Conservation (phyloP, 2,797 vertebrate species). For the Silurus aristotelis region DNA sequence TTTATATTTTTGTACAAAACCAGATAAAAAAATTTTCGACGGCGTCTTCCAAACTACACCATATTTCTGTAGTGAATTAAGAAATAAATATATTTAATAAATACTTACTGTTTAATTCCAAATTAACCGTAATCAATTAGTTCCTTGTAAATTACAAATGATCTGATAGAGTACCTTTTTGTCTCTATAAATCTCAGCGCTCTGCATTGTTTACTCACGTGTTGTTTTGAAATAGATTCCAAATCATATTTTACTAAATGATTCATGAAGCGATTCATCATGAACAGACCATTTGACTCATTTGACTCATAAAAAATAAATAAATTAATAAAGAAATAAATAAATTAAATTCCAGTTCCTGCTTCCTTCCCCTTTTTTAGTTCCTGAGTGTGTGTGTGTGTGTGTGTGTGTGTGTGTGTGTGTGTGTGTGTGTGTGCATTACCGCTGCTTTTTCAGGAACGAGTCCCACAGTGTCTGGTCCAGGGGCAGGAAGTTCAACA, state of each 20-base stretch:
- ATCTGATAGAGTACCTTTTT: background rate
- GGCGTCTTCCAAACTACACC: background rate
- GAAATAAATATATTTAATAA: background rate
- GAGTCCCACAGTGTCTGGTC: constrained; percentile 88
- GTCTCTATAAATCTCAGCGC: no score
- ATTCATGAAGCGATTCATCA: no score
- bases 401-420: background rate
- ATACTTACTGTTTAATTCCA: background rate
- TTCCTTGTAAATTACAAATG: background rate
- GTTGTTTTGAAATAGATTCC: no score
- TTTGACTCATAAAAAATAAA: no score
- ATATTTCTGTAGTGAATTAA: background rate
- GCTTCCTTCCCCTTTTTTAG: background rate
- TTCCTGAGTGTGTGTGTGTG: background rate
- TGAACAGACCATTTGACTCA: no score
- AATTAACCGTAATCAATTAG: background rate
- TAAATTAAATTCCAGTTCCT: background rate
- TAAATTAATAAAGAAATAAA: no score
- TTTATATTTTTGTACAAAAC: background rate
- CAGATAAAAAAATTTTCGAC: background rate
- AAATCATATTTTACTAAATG: no score
- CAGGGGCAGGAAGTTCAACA: constrained; percentile 92
- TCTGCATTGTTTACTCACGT: background rate
- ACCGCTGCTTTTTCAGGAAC: constrained; percentile 93
- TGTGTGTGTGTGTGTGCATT: constrained; percentile 42